Conservation (phyloP, 2,888 invertebrate species). For the Dicyrtoma fusca region DNA sequence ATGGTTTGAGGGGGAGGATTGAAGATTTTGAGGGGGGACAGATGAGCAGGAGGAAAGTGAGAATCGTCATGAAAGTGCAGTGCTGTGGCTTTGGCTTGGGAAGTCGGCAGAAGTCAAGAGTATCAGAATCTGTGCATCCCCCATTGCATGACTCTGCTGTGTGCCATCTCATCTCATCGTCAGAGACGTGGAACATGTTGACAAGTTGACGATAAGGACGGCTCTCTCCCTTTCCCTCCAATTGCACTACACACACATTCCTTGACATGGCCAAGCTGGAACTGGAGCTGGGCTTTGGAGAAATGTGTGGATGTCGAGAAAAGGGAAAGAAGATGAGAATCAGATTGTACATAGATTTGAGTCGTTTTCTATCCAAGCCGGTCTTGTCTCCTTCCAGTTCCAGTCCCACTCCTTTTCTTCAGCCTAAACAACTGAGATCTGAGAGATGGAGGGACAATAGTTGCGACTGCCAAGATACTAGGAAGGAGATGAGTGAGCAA, state of each 20-base stretch:
- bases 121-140: conserved; percentile 2
- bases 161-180: no score
- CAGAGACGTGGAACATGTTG: conserved; percentile 22
- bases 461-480: background rate
- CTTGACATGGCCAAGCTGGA: background rate
- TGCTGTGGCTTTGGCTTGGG: conserved; percentile 6
- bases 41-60: background rate
- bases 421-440: background rate
- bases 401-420: background rate
- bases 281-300: no score
- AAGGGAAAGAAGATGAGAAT: conserved; percentile 15
- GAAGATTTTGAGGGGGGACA: background rate
- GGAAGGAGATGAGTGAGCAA: conserved; percentile 2
- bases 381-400: background rate
- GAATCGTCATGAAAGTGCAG: conserved; percentile 16
- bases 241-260: background rate
- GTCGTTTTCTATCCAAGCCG: background rate
- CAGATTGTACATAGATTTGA: background rate
- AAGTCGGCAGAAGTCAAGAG: conserved; percentile 17
- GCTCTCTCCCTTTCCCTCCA: conserved; percentile 3
- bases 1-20: conserved; percentile 24
- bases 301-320: background rate
- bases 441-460: conserved; percentile 18
- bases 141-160: background rate
- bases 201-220: conserved; percentile 33